phyloP scores from a whole-genome alignment of 2,888 invertebrate species.

The Tetramorium bicarinatum region DNA sequence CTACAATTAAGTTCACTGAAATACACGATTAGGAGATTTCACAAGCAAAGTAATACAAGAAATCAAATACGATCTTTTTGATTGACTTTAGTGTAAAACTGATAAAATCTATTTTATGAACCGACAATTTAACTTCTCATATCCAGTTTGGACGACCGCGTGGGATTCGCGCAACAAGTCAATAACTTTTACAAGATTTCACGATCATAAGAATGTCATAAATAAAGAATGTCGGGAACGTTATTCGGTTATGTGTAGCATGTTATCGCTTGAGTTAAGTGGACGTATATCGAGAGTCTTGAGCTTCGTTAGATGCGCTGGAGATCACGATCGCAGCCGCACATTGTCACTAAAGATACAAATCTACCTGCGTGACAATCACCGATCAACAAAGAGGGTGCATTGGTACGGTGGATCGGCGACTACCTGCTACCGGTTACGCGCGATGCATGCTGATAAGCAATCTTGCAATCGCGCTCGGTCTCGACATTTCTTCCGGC shows the following conservation, averaged over 20 bases:
- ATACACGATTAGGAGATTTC: neutral
- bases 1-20: neutral
- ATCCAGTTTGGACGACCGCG: neutral
- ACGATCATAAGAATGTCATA: conserved; percentile 33
- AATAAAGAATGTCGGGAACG: neutral
- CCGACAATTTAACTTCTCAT: neutral
- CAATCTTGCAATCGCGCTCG: conserved; percentile 48
- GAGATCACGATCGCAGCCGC: conserved; percentile 15
- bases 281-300: neutral
- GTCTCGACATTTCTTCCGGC: conserved; percentile 62
- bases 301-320: neutral
- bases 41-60: neutral
- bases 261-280: neutral
- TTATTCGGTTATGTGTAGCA: conserved; percentile 15
- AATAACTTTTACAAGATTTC: conserved; percentile 9
- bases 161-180: no score
- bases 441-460: conserved; percentile 67
- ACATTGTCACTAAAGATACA: conserved; percentile 63
- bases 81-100: neutral
- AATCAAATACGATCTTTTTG: neutral
- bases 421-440: conserved; percentile 53
- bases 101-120: neutral
- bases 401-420: conserved; percentile 53
- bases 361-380: conserved; percentile 74
- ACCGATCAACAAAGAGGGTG: conserved; percentile 64